phyloP scores from a whole-genome alignment of 2,888 invertebrate species.

The Stictocephala bisonia region DNA sequence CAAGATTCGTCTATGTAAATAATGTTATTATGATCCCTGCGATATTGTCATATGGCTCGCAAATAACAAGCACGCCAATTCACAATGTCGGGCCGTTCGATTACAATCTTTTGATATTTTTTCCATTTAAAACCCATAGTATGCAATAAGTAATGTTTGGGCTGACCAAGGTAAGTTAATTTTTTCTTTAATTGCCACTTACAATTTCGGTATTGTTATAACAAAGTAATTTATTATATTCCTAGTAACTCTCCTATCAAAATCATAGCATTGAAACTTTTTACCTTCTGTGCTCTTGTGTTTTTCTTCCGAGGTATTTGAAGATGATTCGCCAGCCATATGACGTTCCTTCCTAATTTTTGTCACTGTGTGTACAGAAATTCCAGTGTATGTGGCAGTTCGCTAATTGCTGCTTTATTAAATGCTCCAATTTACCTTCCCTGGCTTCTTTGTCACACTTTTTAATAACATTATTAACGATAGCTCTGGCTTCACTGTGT shows the following conservation, averaged over 20 bases:
- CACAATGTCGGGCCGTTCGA: too few relatives aligned
- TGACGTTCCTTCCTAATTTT: neutral
- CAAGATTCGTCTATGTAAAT: too few relatives aligned
- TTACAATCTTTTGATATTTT: neutral
- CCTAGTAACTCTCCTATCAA: neutral
- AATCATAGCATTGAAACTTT: neutral
- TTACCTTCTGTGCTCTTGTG: neutral
- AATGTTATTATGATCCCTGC: too few relatives aligned
- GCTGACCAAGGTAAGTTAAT: neutral
- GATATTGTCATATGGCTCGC: too few relatives aligned
- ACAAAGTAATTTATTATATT: neutral
- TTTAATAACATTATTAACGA: too few relatives aligned
- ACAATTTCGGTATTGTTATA: neutral
- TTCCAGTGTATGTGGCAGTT: too few relatives aligned
- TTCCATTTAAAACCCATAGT: slow-evolving; percentile 6
- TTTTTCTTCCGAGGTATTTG: neutral
- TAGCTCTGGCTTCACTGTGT: too few relatives aligned
- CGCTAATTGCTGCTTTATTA: neutral
- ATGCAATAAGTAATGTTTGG: neutral
- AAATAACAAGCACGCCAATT: too few relatives aligned
- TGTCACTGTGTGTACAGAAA: neutral
- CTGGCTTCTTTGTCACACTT: neutral
- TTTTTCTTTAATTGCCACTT: neutral
- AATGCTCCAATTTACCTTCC: neutral
- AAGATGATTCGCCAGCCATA: neutral